Conservation (phyloP, 1,140 invertebrate genomes). For the Thalassaphorura encarpata region DNA sequence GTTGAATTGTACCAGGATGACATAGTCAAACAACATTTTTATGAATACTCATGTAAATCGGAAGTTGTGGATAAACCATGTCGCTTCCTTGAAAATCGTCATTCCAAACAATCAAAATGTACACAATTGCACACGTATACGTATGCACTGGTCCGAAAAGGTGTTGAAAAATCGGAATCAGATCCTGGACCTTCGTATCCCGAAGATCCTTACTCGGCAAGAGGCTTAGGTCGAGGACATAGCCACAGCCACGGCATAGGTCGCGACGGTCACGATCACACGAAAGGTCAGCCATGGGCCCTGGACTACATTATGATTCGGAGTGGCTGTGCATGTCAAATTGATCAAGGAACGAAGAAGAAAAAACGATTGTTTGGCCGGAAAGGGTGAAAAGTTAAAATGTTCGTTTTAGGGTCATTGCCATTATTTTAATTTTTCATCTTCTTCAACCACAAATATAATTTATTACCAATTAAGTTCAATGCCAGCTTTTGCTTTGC, state of each 20-base stretch:
- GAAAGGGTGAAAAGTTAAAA: background rate
- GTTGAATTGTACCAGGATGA: slow-evolving; percentile 29
- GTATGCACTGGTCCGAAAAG: slow-evolving; percentile 68
- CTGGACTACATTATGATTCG: slow-evolving; percentile 71
- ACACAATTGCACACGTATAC: slow-evolving; percentile 70
- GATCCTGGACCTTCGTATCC: slow-evolving; percentile 24
- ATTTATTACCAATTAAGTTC: too few relatives aligned
- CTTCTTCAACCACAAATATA: too few relatives aligned
- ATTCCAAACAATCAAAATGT: slow-evolving; percentile 60
- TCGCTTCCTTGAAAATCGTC: slow-evolving; percentile 57
- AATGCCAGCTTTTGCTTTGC: too few relatives aligned
- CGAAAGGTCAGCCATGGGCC: slow-evolving; percentile 50
- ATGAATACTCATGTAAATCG: slow-evolving; percentile 63
- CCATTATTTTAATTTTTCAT: too few relatives aligned
- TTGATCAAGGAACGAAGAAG: slow-evolving; percentile 36
- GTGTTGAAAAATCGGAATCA: too few relatives aligned
- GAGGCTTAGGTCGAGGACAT: too few relatives aligned
- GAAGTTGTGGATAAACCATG: slow-evolving; percentile 62
- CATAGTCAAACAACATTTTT: slow-evolving; percentile 50
- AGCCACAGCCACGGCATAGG: too few relatives aligned
- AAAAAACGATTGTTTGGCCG: background rate
- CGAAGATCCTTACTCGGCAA: too few relatives aligned
- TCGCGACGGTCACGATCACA: too few relatives aligned
- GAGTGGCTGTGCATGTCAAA: slow-evolving; percentile 69
- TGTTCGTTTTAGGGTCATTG: background rate